A percentile compares a stretch with the other conserved stretches of the same genome.
These are phyloP conservation scores for Apotomis turbidana DNA, from an alignment of 2,888 invertebrate species.

Conservation along the genomic window DNA sequence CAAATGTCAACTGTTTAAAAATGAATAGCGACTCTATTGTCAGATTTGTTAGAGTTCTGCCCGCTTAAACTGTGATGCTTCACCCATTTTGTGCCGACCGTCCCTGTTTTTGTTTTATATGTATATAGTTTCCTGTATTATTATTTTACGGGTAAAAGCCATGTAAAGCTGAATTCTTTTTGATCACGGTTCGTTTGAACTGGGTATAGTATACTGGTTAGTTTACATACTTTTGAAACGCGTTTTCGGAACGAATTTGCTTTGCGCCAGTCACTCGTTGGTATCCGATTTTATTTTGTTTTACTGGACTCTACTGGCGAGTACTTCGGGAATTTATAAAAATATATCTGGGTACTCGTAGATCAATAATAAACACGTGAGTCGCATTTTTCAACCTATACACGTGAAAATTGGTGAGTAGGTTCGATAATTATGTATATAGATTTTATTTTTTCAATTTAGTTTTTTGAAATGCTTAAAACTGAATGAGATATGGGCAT, in stretches of 20 bases:
- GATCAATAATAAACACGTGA: no score
- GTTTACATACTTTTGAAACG: slow-evolving; percentile 16
- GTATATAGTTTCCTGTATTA: slow-evolving; percentile 2
- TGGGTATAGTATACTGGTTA: neutral
- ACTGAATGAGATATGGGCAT: no score
- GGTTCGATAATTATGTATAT: no score
- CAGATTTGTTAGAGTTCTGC: neutral
- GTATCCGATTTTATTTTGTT: slow-evolving; percentile 3
- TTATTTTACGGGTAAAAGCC: slow-evolving; percentile 24
- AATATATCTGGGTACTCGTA: no score
- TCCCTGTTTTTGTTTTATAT: slow-evolving; percentile 7
- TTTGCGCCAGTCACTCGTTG: slow-evolving; percentile 20
- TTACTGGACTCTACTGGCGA: neutral
- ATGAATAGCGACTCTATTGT: neutral
- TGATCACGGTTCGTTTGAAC: slow-evolving; percentile 23
- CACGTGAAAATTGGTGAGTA: no score
- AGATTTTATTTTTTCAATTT: no score
- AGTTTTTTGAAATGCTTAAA: no score
- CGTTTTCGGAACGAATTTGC: slow-evolving; percentile 26
- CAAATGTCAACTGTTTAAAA: neutral
- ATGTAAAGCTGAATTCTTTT: slow-evolving; percentile 27
- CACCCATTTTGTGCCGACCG: neutral
- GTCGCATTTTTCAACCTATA: no score
- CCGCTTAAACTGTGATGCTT: neutral
- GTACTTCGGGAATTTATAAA: neutral